Percentiles rank a stretch among this genome's conserved stretches.
These are phyloP conservation scores for Holacanthus passer DNA, from an alignment of 2,113 vertebrate genomes.

Conservation along the genomic window DNA sequence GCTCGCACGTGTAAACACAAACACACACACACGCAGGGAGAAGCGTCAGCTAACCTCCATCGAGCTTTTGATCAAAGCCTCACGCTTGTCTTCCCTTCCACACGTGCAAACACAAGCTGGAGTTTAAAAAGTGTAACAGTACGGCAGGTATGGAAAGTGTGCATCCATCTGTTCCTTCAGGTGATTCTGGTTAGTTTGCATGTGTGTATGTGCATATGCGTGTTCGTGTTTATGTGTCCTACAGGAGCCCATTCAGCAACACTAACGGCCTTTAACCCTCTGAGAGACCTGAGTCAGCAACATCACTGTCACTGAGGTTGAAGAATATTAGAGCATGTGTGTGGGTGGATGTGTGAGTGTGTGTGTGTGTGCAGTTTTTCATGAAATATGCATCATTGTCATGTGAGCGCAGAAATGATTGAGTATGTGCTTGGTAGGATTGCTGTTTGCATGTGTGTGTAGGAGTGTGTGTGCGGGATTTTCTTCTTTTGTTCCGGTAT, in stretches of 20 bases:
- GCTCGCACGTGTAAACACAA: slow-evolving; percentile 15
- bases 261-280: slow-evolving; percentile 62
- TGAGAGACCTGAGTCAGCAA: slow-evolving; percentile 72
- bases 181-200: slow-evolving; percentile 9
- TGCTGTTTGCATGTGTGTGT: not conserved
- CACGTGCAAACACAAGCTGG: slow-evolving; percentile 15
- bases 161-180: slow-evolving; percentile 11
- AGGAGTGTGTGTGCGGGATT: slow-evolving; percentile 14
- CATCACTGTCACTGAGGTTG: slow-evolving; percentile 56
- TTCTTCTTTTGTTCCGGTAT: slow-evolving; percentile 49
- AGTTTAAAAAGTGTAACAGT: not conserved
- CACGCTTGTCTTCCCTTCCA: not conserved
- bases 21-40: not conserved
- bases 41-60: slow-evolving; percentile 2
- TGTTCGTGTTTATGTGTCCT: slow-evolving; percentile 23
- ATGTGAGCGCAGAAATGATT: slow-evolving; percentile 48
- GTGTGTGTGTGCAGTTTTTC: slow-evolving; percentile 30
- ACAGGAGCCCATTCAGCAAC: slow-evolving; percentile 64
- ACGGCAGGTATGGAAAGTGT: slow-evolving; percentile 4
- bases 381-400: slow-evolving; percentile 67
- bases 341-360: slow-evolving; percentile 42
- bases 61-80: slow-evolving; percentile 52
- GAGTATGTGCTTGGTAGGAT: slow-evolving; percentile 23
- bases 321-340: slow-evolving; percentile 57
- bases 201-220: not conserved